Base-by-base conservation (phyloP, 2,888 invertebrate species). In the Enoplolaimus lenunculus region DNA sequence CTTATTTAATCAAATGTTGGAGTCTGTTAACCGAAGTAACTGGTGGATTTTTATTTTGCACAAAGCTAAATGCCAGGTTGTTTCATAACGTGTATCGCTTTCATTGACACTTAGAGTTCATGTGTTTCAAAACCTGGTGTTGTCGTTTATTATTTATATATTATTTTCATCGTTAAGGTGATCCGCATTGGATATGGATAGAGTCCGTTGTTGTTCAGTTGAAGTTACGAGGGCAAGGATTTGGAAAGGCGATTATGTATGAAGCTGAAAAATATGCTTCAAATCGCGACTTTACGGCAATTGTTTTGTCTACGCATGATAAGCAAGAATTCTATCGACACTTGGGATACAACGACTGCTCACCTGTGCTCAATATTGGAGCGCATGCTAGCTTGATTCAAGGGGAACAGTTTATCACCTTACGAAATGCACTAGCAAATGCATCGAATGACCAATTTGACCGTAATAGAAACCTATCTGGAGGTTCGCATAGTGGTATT, bases 251-350 rank as follows among this genome's bases (percentile, higher is more conserved):
- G 34, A 69, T 83, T 33, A 83, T 83, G 83, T 71, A 75, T 13
- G 73, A 75, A 69, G 77, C 80, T 28, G 82, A 83, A 73, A 70
- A 77, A 28, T 77, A 74, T 77, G 78, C 77, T 65, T 68, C 71
- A 72, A 73, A 73, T 77, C 77, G 76, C 34, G 79, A 78, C 2
- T 77, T 78, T 68, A 69, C 73, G 64, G 76, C 77, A 70, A 75
- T 80, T 68, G 82, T 78, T 72, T 75, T 83, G 68, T 81, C 79
- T 1, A 83, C 82, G 0, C 78, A 80, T 71, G 82, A 83, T 75
- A 80, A 83, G 74, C 78, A 80, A 71, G 76, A 76, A 7, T 83
- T 83, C 74, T 83, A 83, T 74, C 71, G 75, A 34, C 77, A 77
- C 60, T 74, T 82, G 34, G 82, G 82, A 1, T 83, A 82, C 74